These are phyloP conservation scores for Melikaiella ostensackeni DNA, from an alignment of 2,888 invertebrate species.

Conservation along the genomic window DNA sequence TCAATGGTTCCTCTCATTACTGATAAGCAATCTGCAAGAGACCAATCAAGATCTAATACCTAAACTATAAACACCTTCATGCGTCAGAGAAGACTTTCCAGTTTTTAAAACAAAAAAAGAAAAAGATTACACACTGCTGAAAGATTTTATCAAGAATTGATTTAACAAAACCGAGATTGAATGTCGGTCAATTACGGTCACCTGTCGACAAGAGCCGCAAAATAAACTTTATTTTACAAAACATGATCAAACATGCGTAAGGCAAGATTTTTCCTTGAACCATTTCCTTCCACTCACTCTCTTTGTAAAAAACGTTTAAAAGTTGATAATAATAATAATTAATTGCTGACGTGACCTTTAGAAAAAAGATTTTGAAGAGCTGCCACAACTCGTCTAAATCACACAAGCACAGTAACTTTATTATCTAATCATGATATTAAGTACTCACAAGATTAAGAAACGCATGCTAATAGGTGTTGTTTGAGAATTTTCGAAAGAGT, in stretches of 20 bases:
- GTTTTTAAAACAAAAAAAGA: not conserved
- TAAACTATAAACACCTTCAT: not conserved
- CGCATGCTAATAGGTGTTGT: not conserved
- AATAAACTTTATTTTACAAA: not conserved
- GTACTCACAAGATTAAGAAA: constrained; percentile 12
- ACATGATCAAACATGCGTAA: not conserved
- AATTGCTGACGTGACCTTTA: not conserved
- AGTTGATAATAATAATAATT: not conserved
- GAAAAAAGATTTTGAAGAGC: not conserved
- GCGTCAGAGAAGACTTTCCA: not conserved
- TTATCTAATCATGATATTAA: constrained; percentile 34
- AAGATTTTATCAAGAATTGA: not conserved
- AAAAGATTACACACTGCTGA: not conserved
- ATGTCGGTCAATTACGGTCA: constrained; percentile 55
- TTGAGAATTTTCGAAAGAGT: not conserved
- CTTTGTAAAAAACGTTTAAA: not conserved
- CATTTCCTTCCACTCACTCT: not conserved
- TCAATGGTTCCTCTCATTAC: not conserved
- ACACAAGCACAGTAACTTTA: constrained; percentile 5
- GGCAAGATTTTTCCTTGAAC: not conserved
- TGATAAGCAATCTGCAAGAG: constrained; percentile 1
- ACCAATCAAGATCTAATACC: not conserved
- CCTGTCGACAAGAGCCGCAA: constrained; percentile 41
- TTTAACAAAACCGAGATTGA: constrained; percentile 49
- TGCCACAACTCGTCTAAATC: not conserved